Evolutionary conservation across 2,797 vertebrate genomes (phyloP).

Genomic region (Pelochelys cantorii): DNA sequence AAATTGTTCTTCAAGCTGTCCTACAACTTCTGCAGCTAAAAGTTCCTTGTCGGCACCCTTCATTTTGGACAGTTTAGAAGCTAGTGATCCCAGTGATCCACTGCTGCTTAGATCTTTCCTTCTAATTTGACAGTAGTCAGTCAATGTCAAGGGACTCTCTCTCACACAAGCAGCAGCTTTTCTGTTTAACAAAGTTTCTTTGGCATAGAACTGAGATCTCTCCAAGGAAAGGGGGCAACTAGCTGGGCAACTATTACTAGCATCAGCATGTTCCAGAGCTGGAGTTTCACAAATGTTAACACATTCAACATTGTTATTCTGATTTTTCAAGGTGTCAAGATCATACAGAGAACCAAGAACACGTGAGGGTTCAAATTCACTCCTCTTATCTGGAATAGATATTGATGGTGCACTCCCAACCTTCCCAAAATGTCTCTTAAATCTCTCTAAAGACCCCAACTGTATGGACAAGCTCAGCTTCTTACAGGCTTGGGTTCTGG

Average conservation of each 20-base stretch:
- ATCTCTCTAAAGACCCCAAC: constrained; percentile 90
- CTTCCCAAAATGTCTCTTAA: constrained; percentile 87
- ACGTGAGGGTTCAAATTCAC: not conserved
- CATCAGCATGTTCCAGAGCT: constrained; percentile 4
- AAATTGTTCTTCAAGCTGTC: constrained; percentile 42
- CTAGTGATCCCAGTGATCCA: constrained; percentile 80
- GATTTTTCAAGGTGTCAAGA: constrained; percentile 38
- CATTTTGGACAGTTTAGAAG: constrained; percentile 87
- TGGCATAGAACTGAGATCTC: constrained; percentile 37
- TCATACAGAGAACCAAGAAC: constrained; percentile 21
- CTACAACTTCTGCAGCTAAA: constrained; percentile 3
- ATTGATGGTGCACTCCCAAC: not conserved
- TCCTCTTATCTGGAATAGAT: not conserved
- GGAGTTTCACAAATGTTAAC: constrained; percentile 32
- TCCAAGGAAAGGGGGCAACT: constrained; percentile 37
- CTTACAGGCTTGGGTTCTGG: constrained; percentile 37
- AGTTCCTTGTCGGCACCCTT: constrained; percentile 76
- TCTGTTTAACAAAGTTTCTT: constrained; percentile 44
- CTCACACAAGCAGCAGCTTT: constrained; percentile 27
- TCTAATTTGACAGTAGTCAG: constrained; percentile 68
- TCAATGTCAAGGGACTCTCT: constrained; percentile 49
- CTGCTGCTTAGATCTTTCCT: constrained; percentile 13
- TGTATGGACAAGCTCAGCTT: constrained; percentile 81
- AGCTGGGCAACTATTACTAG: constrained; percentile 25
- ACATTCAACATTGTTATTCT: not conserved